Percentiles rank a stretch among this genome's conserved stretches.
Conservation (phyloP, 2,113 vertebrate genomes). For the Mobula birostris region DNA sequence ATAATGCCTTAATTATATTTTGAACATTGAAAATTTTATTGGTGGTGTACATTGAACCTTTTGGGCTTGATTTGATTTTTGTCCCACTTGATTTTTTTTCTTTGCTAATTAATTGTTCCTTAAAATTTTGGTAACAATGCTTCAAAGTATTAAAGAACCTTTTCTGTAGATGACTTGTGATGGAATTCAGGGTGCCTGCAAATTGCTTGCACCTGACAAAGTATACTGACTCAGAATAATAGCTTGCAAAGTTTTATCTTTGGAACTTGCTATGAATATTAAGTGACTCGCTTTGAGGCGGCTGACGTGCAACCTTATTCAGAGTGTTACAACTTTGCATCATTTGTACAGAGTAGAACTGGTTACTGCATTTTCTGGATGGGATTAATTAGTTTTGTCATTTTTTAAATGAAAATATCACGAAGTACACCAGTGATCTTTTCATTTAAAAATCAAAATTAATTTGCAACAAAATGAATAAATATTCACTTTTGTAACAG, state of each 20-base stretch:
- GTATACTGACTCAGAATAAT: background rate
- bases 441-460: too few species aligned
- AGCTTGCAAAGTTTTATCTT: background rate
- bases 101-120: background rate
- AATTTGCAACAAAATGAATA: too few species aligned
- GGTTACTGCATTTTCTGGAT: too few species aligned
- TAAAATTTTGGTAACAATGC: background rate
- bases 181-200: background rate
- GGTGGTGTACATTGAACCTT: background rate
- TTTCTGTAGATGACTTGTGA: too few species aligned
- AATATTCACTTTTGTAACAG: too few species aligned
- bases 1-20: background rate
- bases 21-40: background rate
- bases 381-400: too few species aligned
- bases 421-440: too few species aligned
- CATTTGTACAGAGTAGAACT: too few species aligned
- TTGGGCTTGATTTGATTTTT: background rate
- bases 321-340: too few species aligned
- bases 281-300: background rate
- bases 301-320: background rate
- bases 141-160: background rate
- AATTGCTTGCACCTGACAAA: background rate
- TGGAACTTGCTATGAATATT: background rate
- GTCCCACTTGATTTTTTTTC: background rate
- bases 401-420: too few species aligned